Evolutionary conservation across 2,888 invertebrate genomes (phyloP).

Genomic region (Schizotus pectinicornis): DNA sequence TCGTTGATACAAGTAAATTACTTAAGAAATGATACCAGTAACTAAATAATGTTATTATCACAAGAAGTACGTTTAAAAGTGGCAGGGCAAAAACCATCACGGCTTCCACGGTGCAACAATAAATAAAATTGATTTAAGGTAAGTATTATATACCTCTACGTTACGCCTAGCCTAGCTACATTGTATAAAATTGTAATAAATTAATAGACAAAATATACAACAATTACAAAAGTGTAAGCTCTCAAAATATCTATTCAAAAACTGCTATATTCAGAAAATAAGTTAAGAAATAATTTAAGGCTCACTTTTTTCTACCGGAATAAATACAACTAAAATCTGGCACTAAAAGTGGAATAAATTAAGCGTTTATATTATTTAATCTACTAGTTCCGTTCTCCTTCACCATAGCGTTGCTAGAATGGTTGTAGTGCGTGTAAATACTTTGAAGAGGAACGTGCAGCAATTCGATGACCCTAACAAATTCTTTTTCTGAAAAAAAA

Average conservation of each 20-base stretch:
- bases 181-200: constrained; percentile 41
- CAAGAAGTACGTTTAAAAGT: constrained; percentile 25
- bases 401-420: constrained; percentile 19
- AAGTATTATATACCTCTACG: constrained; percentile 6
- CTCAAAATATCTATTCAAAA: constrained; percentile 28
- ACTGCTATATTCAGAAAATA: constrained; percentile 18
- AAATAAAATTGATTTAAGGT: constrained; percentile 18
- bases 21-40: constrained; percentile 14
- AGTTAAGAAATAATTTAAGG: constrained; percentile 35
- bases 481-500: constrained; percentile 75
- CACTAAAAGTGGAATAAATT: constrained; percentile 1
- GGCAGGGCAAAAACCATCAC: constrained; percentile 13
- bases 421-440: constrained; percentile 62
- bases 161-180: constrained; percentile 16
- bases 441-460: constrained; percentile 88
- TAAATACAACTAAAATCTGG: constrained; percentile 6
- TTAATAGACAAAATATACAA: constrained; percentile 38
- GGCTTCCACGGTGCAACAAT: constrained; percentile 13
- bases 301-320: constrained; percentile 33
- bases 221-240: constrained; percentile 39
- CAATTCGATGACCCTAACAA: constrained; percentile 82
- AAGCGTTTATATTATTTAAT: constrained; percentile 27
- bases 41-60: constrained; percentile 23
- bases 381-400: constrained; percentile 41
- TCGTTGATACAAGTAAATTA: constrained; percentile 30